These are phyloP conservation scores for Ophioderma brevispina DNA, from an alignment of 35 echinoderm and acorn worm genomes.

Conservation along the genomic window DNA sequence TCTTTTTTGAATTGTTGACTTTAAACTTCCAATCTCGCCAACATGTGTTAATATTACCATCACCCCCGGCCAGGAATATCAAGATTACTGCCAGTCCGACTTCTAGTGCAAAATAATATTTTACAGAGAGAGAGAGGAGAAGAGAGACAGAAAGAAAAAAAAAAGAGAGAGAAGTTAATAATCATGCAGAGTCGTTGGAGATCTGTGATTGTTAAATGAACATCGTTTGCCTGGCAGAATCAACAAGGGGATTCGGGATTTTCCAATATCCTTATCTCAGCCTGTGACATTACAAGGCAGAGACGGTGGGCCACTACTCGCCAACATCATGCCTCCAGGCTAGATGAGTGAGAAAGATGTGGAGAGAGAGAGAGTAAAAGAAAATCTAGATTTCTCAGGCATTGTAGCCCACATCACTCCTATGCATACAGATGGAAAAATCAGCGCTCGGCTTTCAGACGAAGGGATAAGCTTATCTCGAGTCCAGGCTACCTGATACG, in stretches of 20 bases:
- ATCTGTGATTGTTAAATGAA: neutral
- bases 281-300: neutral
- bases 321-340: too few relatives aligned
- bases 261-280: neutral
- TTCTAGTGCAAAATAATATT: neutral
- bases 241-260: neutral
- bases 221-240: neutral
- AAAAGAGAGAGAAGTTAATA: neutral
- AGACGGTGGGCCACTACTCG: neutral
- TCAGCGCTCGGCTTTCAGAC: conserved; percentile 6
- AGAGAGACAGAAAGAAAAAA: neutral
- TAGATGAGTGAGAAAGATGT: neutral
- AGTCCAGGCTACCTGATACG: neutral
- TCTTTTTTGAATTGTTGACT: neutral
- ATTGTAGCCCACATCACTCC: neutral
- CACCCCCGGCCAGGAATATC: neutral
- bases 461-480: neutral
- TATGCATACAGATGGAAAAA: neutral
- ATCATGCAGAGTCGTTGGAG: neutral
- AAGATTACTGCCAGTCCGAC: neutral
- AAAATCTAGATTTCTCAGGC: neutral
- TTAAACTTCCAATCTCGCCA: neutral
- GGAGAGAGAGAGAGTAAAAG: neutral
- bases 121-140: neutral
- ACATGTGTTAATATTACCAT: neutral